Evolutionary conservation across 2,113 vertebrate genomes (phyloP), one percentile per base, ranked within the genome.

Genomic region (Entomyzon cyanotis): DNA sequence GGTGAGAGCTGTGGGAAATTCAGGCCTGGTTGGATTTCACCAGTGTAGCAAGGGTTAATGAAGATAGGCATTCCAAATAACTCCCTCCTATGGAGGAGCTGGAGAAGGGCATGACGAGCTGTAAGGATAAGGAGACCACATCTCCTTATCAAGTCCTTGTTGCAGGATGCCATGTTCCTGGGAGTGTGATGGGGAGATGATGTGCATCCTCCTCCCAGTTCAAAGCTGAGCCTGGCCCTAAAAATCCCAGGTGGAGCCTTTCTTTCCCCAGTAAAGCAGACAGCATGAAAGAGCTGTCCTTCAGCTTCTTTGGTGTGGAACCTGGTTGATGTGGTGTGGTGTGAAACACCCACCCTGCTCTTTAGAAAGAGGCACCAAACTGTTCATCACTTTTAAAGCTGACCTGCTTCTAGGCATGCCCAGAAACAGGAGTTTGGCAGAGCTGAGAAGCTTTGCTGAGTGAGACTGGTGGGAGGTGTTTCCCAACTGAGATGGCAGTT

Each of bases 91-190:
- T 1, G 8, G 78, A 65, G 42, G 31, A 63, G 25, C 37, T 82
- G 62, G 60, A 78, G 31, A 71, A 62, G 27, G 21, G 5, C 23
- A 9, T n/a, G 55, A n/a, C 12, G 41, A 70, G 8, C 24, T 62
- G 64, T 19, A 30, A 67, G n/a, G 20, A 63, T 1, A n/a, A n/a
- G n/a, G 0, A 24, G 19, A 11, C 39, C 8, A 30, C 2, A 2
- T 42, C 18, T 78, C 30, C 33, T 73, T 15, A 27, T 27, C 46
- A 17, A 5, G 4, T 73, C 62, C 16, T 52, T 53, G 5, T 11
- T 52, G 27, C 41, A 77, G 59, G 50, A 37, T 67, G 69, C 10
- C 0, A 11, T 20, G 12, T n/a, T 12, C 12, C 70, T 20, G 17
- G 20, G 44, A 15, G 2, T 37, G n/a, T 44, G 41, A 24, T 16